Base-by-base conservation (phyloP, 2,888 invertebrate genomes). In the Actias luna region DNA sequence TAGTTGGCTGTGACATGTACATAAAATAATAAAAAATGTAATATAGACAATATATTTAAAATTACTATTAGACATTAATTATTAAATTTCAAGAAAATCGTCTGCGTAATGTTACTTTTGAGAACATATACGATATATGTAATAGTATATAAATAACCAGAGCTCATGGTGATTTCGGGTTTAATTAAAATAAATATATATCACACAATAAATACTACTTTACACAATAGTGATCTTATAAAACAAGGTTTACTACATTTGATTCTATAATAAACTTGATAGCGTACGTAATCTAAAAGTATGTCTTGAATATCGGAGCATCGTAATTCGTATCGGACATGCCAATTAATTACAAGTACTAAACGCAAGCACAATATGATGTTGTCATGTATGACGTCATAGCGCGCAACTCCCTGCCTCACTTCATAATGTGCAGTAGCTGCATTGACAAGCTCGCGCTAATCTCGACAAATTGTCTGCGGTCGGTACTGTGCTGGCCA, bases 381-480 rank as follows among this genome's bases (percentile, higher is more conserved):
- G 39, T 14, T 14, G 18, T 29, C 55, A 29, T 29, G 55, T 29
- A 55, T 29, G n/a, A 29, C 55, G 55, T 55, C 16, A 55, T n/a
- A 39, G 4, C 12, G 27, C n/a, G 10, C 35, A 5, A 39, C 27
- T 18, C 27, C 27, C 39, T 12, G 29, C 59, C 12, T 10, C n/a
- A 18, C 29, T 46, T 59, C 59, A 42, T 60, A 42, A 31, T 8
- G 18, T 39, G 59, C 59, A 10, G 33, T 46, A 57, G 65, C 63
- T 67, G 67, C 68, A 80, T 80, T 79, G 82, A 81, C 76, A 75
- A 72, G 72, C 73, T 66, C 74, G 67, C 71, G 73, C 76, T 82
- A 81, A 82, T 82, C 75, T 78, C 76, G 73, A 71, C 79, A 78
- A 79, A 82, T 82, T 82, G 79, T 77, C 76, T 73, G 64, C 62